Evolutionary conservation across 2,888 invertebrate species (phyloP).

Genomic region (Oligia latruncula): DNA sequence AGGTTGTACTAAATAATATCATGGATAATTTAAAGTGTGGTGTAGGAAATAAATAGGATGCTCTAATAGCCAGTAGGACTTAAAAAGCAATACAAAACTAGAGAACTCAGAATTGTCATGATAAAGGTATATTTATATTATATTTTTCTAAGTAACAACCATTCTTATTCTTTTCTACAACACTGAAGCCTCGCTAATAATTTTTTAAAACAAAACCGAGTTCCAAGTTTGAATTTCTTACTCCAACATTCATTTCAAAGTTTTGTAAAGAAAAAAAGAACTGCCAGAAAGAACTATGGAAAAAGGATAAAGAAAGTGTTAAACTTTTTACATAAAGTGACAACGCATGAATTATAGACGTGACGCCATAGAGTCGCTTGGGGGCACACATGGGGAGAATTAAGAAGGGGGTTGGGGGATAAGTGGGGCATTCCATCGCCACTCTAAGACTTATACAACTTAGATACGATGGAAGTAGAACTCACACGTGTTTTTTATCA

Average conservation of each 20-base stretch:
- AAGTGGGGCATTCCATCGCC: not conserved
- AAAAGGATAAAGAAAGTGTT: conserved; percentile 35
- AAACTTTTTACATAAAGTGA: conserved; percentile 53
- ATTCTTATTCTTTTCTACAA: not conserved
- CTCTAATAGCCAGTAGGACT: not conserved
- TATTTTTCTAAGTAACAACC: conserved; percentile 3
- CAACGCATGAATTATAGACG: conserved; percentile 57
- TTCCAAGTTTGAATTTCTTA: conserved; percentile 41
- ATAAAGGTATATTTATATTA: not conserved
- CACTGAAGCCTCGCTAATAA: conserved; percentile 18
- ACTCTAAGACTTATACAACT: conserved; percentile 13
- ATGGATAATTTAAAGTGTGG: not conserved
- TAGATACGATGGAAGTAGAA: conserved; percentile 4
- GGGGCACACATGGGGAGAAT: conserved; percentile 9
- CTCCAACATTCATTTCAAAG: conserved; percentile 26
- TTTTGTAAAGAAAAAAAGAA: conserved; percentile 34
- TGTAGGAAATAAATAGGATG: not conserved
- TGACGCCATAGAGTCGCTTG: conserved; percentile 12
- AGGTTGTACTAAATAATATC: not conserved
- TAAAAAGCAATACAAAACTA: not conserved
- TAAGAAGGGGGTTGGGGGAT: not conserved
- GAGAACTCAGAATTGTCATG: not conserved
- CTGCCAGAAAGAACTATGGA: conserved; percentile 35
- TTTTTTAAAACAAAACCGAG: conserved; percentile 43
- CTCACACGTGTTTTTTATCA: conserved; percentile 6